Evolutionary conservation across 2,888 invertebrate species (phyloP).

Genomic region (Macropis europaea): DNA sequence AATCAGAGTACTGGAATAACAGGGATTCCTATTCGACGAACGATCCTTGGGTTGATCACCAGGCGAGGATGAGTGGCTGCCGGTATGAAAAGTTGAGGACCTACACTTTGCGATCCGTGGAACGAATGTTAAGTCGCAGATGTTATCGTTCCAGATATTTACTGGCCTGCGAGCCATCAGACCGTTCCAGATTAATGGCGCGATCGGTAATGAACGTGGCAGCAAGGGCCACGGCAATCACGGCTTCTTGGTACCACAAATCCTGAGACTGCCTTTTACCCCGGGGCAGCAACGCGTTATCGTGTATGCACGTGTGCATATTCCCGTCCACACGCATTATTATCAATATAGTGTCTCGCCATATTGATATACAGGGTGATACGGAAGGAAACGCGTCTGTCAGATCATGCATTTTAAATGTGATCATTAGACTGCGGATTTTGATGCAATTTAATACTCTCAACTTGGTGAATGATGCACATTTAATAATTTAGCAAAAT

Average conservation of each 20-base stretch:
- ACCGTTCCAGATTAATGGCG: conserved; percentile 73
- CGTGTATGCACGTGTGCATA: conserved; percentile 28
- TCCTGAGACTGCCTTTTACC: conserved; percentile 62
- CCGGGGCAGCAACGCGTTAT: conserved; percentile 57
- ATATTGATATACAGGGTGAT: too few relatives aligned
- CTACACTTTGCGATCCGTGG: conserved; percentile 51
- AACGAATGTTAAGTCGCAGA: conserved; percentile 68
- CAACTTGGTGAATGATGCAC: too few relatives aligned
- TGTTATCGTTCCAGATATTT: conserved; percentile 75
- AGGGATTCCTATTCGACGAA: conserved; percentile 16
- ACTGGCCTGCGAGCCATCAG: conserved; percentile 71
- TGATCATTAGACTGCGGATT: too few relatives aligned
- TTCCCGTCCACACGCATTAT: conserved; percentile 55
- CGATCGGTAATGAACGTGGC: conserved; percentile 76
- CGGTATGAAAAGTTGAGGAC: conserved; percentile 57
- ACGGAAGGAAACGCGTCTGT: too few relatives aligned
- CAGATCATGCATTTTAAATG: too few relatives aligned
- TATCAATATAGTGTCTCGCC: conserved; percentile 58
- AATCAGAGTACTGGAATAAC: not conserved
- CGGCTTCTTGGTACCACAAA: conserved; percentile 68
- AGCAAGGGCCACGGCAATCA: conserved; percentile 69
- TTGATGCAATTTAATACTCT: too few relatives aligned
- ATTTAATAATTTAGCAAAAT: too few relatives aligned
- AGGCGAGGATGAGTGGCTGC: conserved; percentile 45
- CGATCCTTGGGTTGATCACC: conserved; percentile 36